Evolutionary conservation across 2,888 invertebrate genomes (phyloP).

Genomic region (Papilio demoleus): DNA sequence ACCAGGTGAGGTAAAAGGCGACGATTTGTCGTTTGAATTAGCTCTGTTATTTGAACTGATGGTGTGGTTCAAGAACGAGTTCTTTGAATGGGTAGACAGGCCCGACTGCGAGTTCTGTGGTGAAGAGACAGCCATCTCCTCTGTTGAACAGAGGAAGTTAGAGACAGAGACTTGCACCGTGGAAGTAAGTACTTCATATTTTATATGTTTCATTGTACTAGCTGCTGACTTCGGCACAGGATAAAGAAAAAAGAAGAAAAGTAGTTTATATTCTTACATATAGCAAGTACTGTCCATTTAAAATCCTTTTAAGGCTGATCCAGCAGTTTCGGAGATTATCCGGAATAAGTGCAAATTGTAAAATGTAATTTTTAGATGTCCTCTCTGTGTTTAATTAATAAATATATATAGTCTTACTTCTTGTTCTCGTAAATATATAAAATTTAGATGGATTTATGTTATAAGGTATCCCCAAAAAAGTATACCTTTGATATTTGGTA

Average conservation of each 20-base stretch:
- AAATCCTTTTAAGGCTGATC: neutral
- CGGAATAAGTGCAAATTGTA: neutral
- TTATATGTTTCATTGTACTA: too few relatives aligned
- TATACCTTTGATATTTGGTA: too few relatives aligned
- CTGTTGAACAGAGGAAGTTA: constrained; percentile 65
- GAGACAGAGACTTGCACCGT: constrained; percentile 83
- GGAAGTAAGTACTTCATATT: constrained; percentile 76
- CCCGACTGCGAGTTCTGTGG: constrained; percentile 89
- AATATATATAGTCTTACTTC: too few relatives aligned
- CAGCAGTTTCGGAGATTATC: neutral
- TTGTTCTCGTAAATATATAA: too few relatives aligned
- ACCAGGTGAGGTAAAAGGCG: constrained; percentile 59
- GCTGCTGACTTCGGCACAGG: too few relatives aligned
- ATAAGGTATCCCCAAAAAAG: too few relatives aligned
- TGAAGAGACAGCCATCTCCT: constrained; percentile 72
- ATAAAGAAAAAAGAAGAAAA: neutral
- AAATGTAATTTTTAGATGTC: too few relatives aligned
- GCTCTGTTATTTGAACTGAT: constrained; percentile 90
- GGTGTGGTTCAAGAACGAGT: constrained; percentile 95
- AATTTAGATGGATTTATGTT: too few relatives aligned
- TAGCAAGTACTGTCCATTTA: neutral
- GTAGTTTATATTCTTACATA: too few relatives aligned
- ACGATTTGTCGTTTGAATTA: constrained; percentile 86
- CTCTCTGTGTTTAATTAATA: too few relatives aligned
- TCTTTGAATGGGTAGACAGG: constrained; percentile 95